phyloP scores from a whole-genome alignment of 2,797 vertebrate genomes.

The Taeniopygia guttata region DNA sequence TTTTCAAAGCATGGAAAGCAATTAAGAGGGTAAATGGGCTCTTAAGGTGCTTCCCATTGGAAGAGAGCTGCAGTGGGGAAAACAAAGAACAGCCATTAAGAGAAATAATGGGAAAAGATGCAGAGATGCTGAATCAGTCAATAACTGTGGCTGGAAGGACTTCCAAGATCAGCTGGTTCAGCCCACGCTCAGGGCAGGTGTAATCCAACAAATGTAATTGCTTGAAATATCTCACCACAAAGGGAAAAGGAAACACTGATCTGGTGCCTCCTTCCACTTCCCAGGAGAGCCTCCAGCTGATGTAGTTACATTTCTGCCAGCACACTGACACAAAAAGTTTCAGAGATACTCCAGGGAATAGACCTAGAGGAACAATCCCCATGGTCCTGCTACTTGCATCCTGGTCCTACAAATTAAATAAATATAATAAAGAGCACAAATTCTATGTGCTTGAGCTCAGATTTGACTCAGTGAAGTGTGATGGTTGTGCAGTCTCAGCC shows the following conservation, averaged over 20 bases:
- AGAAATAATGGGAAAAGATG: neutral
- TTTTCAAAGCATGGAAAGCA: neutral
- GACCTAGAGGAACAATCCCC: neutral
- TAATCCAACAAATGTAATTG: neutral
- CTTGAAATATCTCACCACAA: neutral
- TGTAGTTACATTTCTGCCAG: neutral
- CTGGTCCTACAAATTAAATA: neutral
- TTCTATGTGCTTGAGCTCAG: neutral
- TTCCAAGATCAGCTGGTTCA: neutral
- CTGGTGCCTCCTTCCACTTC: neutral
- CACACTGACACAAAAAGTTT: neutral
- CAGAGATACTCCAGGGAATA: neutral
- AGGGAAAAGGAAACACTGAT: neutral
- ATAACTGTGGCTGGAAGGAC: neutral
- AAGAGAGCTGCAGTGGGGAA: neutral
- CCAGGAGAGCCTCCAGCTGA: neutral
- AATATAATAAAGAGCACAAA: neutral
- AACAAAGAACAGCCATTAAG: neutral
- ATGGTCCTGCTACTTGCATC: fast-evolving
- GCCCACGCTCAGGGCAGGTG: neutral
- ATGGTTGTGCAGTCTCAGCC: neutral
- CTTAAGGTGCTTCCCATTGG: neutral
- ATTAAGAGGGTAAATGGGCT: constrained; percentile 39
- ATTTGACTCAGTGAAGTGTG: neutral
- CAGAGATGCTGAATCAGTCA: neutral